phyloP scores from a whole-genome alignment of 2,113 vertebrate species.

The Phrynocephalus versicolor region DNA sequence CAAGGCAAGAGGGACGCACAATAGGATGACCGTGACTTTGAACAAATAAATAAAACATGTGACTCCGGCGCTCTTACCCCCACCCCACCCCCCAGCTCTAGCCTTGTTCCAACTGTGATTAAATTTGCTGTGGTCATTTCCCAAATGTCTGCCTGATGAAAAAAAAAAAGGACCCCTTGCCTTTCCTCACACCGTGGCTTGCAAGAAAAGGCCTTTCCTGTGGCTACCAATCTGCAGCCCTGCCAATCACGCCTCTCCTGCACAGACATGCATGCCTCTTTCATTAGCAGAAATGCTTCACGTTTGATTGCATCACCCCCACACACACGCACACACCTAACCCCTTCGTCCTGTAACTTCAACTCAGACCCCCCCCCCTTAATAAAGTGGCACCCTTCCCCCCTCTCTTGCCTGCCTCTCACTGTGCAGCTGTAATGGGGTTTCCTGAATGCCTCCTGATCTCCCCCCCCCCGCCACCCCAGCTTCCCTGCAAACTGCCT shows the following conservation, averaged over 20 bases:
- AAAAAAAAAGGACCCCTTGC: slow-evolving; percentile 56
- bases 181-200: slow-evolving; percentile 58
- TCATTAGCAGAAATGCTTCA: slow-evolving; percentile 63
- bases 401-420: slow-evolving; percentile 15
- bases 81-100: slow-evolving; percentile 31
- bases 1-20: slow-evolving; percentile 69
- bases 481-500: slow-evolving; percentile 51
- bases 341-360: slow-evolving; percentile 31
- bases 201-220: slow-evolving; percentile 70
- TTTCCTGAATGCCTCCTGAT: slow-evolving; percentile 49
- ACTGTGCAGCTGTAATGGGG: slow-evolving; percentile 49
- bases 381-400: slow-evolving; percentile 54
- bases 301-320: slow-evolving; percentile 37
- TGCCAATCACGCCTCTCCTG: slow-evolving; percentile 64
- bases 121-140: slow-evolving; percentile 81
- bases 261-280: slow-evolving; percentile 64
- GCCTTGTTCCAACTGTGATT: slow-evolving; percentile 68
- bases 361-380: slow-evolving; percentile 47
- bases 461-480: slow-evolving; percentile 27
- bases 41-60: slow-evolving; percentile 85
- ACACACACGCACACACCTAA: too few species aligned
- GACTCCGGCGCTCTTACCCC: slow-evolving; percentile 55
- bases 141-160: slow-evolving; percentile 70
- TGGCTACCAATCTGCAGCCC: slow-evolving; percentile 64
- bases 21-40: slow-evolving; percentile 78